Evolutionary conservation across 2,888 invertebrate genomes (phyloP), one percentile per base, ranked within the genome.

Genomic region (Eupeodes latifasciatus): DNA sequence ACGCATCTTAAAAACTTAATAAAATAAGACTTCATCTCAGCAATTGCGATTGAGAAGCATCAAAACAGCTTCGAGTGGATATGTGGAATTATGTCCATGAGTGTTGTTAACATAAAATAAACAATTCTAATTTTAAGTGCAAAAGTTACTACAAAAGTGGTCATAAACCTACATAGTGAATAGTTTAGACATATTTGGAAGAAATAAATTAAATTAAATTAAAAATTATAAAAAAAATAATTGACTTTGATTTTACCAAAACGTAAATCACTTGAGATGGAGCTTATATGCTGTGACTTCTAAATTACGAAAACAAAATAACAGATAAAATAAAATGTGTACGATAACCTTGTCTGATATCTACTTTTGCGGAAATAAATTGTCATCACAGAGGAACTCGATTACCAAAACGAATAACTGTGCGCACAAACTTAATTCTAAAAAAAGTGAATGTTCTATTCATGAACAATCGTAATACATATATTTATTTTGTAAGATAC

Each of bases 71-170:
- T 47, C 1, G 14, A n/a, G 2, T 19, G 6, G 40, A 7, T 14
- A 12, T 53, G 19, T 64, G 19, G 62, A 16, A 14, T 40, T 40
- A 40, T 40, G 40, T 40, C 55, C 14, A n/a, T 16, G 27, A 44
- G 57, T 51, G 62, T 64, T 72, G 55, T 64, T 47, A 27, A 47
- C 34, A 57, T 44, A 3, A 27, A 64, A 27, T 40, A 40, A 40
- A 40, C 9, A 40, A 40, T 64, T 64, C 64, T 47, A 40, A 5
- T 64, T 64, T 47, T 47, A 27, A 82, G 49, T 77, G 64, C 47
- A 40, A 14, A 36, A 77, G 27, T 27, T 27, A 82, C 76, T 71
- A 77, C 64, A 51, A 64, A 83, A 72, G 27, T 47, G 12, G 44
- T 64, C 44, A 47, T 27, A 27, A 27, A 27, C 27, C 27, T 27